Evolutionary conservation across 2,888 invertebrate species (phyloP).

Genomic region (Melinaea marsaeus): DNA sequence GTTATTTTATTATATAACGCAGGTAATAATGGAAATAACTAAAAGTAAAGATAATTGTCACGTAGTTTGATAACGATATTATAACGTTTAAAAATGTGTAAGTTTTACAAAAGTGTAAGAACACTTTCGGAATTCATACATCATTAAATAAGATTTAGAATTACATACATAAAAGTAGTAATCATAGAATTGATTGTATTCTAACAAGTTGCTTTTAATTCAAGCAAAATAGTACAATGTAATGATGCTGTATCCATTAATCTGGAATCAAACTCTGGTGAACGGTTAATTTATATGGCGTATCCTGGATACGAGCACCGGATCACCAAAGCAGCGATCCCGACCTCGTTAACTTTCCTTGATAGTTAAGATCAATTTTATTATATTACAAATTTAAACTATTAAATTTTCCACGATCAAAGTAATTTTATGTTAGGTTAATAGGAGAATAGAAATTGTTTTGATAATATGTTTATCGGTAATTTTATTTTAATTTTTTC

Average conservation of each 20-base stretch:
- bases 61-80: too few relatives aligned
- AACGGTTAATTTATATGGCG: conserved; percentile 33
- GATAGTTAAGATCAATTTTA: conserved; percentile 62
- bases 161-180: too few relatives aligned
- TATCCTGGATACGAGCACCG: conserved; percentile 29
- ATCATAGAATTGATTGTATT: too few relatives aligned
- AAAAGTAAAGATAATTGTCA: too few relatives aligned
- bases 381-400: conserved; percentile 46
- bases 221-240: conserved; percentile 14
- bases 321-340: conserved; percentile 43
- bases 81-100: too few relatives aligned
- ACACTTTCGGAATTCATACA: too few relatives aligned
- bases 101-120: too few relatives aligned
- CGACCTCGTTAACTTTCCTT: conserved; percentile 61
- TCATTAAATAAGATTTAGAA: too few relatives aligned
- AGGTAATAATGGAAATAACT: too few relatives aligned
- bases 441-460: not conserved
- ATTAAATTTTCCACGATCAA: conserved; percentile 15
- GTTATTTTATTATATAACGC: too few relatives aligned
- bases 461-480: not conserved
- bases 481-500: not conserved
- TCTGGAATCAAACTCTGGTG: conserved; percentile 29
- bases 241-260: conserved; percentile 28
- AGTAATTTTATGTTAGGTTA: conserved; percentile 3
- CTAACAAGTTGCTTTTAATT: conserved; percentile 11